These are phyloP conservation scores for Epinotia brunnichana DNA, from an alignment of 2,888 invertebrate species.

Conservation along the genomic window DNA sequence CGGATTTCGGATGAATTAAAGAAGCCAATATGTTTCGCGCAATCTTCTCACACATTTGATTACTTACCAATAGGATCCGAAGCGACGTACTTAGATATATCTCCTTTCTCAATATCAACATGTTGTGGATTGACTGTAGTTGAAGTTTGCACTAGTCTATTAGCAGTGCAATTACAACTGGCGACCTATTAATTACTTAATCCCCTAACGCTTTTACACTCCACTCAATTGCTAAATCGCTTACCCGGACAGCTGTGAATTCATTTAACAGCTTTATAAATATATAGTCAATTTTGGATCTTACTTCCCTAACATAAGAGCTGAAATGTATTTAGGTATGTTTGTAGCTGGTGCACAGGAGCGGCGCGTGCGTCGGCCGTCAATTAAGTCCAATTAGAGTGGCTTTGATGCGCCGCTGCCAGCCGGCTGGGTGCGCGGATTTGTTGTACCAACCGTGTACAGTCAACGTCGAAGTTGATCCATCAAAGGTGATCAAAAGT, in stretches of 20 bases:
- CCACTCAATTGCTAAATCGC: slow-evolving; percentile 62
- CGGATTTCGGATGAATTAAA: too few relatives aligned
- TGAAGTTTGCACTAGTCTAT: background rate
- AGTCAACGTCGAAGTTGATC: too few relatives aligned
- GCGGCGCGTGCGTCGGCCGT: slow-evolving; percentile 64
- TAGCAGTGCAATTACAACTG: slow-evolving; percentile 2
- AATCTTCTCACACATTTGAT: too few relatives aligned
- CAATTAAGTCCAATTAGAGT: slow-evolving; percentile 76
- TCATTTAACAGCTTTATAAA: slow-evolving; percentile 58
- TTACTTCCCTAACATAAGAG: background rate
- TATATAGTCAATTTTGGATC: background rate
- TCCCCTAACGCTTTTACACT: slow-evolving; percentile 49
- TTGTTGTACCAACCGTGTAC: background rate
- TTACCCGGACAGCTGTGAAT: slow-evolving; percentile 69
- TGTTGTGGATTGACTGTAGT: background rate
- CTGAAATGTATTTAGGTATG: background rate
- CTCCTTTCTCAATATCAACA: too few relatives aligned
- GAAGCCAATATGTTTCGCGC: too few relatives aligned
- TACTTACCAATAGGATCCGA: too few relatives aligned
- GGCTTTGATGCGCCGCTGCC: slow-evolving; percentile 67
- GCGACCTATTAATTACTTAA: slow-evolving; percentile 20
- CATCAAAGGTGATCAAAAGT: too few relatives aligned
- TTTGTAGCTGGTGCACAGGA: slow-evolving; percentile 45
- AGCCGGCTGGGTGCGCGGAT: slow-evolving; percentile 50
- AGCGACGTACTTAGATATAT: too few relatives aligned